Evolutionary conservation across 2,888 invertebrate genomes (phyloP).

Genomic region (Ectemnius lituratus): DNA sequence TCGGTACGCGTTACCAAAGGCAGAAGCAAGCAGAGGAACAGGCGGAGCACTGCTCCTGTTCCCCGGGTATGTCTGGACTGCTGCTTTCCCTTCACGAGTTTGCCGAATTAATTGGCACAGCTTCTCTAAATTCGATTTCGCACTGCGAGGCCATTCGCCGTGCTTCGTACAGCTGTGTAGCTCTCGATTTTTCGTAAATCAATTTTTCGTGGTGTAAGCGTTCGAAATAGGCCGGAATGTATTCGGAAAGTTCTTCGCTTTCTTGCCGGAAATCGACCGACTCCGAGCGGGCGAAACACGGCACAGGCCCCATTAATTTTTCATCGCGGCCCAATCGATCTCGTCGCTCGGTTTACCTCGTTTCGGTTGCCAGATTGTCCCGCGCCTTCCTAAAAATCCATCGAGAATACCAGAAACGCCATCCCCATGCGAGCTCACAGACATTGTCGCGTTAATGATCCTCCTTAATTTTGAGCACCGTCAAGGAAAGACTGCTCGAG

Average conservation of each 20-base stretch:
- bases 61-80: neutral
- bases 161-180: too few species aligned
- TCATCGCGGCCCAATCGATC: conserved; percentile 61
- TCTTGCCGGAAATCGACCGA: conserved; percentile 61
- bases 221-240: too few species aligned
- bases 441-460: too few species aligned
- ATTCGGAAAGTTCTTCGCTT: conserved; percentile 6
- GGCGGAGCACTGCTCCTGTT: neutral
- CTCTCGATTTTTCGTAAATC: neutral
- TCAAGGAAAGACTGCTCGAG: neutral
- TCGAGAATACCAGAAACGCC: neutral
- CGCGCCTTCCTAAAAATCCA: conserved; percentile 37
- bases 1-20: neutral
- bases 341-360: conserved; percentile 52
- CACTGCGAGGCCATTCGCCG: too few species aligned
- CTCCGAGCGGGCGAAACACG: conserved; percentile 50
- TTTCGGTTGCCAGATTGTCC: conserved; percentile 51
- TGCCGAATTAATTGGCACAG: conserved; percentile 1
- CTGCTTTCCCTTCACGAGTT: conserved; percentile 3
- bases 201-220: too few species aligned
- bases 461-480: neutral
- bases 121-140: neutral
- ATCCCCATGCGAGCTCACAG: too few species aligned
- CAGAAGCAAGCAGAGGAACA: neutral
- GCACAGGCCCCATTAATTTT: conserved; percentile 63